phyloP scores from a whole-genome alignment of 2,888 invertebrate genomes.

The Zaprionus bogoriensis region DNA sequence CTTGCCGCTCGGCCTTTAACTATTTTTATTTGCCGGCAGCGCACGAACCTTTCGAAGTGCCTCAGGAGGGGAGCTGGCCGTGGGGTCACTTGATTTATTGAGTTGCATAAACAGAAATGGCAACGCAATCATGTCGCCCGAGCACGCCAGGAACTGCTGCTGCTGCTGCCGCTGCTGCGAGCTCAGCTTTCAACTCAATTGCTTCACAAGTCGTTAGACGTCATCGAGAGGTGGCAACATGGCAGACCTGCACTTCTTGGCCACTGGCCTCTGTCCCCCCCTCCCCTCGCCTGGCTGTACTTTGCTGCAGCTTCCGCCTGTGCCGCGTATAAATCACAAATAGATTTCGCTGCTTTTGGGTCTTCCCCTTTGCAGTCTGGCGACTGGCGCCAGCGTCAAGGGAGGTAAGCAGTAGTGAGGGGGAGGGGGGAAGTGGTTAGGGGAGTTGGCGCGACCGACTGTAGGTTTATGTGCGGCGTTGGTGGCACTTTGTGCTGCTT shows the following conservation, averaged over 20 bases:
- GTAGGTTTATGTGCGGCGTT: slow-evolving; percentile 55
- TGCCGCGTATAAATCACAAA: slow-evolving; percentile 70
- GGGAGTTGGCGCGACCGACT: background rate
- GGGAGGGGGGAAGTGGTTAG: background rate
- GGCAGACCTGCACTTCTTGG: slow-evolving; percentile 64
- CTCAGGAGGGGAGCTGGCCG: background rate
- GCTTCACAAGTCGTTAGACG: slow-evolving; percentile 78
- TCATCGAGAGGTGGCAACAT: slow-evolving; percentile 56
- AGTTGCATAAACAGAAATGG: slow-evolving; percentile 81
- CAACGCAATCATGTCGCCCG: slow-evolving; percentile 78
- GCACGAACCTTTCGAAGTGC: background rate
- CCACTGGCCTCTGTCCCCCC: slow-evolving; percentile 31
- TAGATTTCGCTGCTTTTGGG: slow-evolving; percentile 60
- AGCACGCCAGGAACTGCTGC: background rate
- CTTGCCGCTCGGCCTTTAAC: slow-evolving; percentile 37
- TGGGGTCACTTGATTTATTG: slow-evolving; percentile 79
- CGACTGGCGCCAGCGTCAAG: slow-evolving; percentile 44
- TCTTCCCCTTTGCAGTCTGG: slow-evolving; percentile 29
- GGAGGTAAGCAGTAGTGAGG: background rate
- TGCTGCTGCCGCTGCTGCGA: slow-evolving; percentile 50
- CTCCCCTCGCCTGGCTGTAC: slow-evolving; percentile 21
- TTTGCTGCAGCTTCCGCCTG: slow-evolving; percentile 12
- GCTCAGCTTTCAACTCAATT: slow-evolving; percentile 79
- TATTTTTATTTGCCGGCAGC: slow-evolving; percentile 51
- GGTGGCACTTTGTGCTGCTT: slow-evolving; percentile 74